A percentile compares a stretch with the other conserved stretches of the same genome.
Conservation (phyloP, 2,888 invertebrate species). For the Andrena bucephala region DNA sequence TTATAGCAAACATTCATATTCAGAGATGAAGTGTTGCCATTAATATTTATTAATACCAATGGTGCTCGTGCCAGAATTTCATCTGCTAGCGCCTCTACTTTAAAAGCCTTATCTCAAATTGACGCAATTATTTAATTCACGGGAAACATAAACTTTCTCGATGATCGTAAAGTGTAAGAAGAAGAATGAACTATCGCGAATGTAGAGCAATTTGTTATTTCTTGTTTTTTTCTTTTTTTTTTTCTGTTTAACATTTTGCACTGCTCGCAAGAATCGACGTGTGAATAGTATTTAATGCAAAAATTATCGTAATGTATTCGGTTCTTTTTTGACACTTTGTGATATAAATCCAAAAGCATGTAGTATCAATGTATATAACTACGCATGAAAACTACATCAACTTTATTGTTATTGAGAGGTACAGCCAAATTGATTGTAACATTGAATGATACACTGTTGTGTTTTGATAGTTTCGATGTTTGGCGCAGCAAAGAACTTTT, state of each 20-base stretch:
- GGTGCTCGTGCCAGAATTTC: slow-evolving; percentile 27
- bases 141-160: not conserved
- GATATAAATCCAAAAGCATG: slow-evolving; percentile 29
- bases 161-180: not conserved
- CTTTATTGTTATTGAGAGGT: slow-evolving; percentile 55
- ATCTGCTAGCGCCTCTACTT: not conserved
- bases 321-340: slow-evolving; percentile 42
- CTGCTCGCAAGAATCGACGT: slow-evolving; percentile 24
- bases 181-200: not conserved
- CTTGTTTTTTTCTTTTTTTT: not conserved
- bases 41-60: slow-evolving; percentile 27
- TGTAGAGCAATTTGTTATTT: slow-evolving; percentile 8
- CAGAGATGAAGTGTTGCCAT: slow-evolving; percentile 28
- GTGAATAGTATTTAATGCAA: slow-evolving; percentile 26
- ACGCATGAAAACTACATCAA: slow-evolving; percentile 18
- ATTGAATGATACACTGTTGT: slow-evolving; percentile 83
- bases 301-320: slow-evolving; percentile 10
- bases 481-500: slow-evolving; percentile 77
- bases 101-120: slow-evolving; percentile 27
- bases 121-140: not conserved
- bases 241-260: slow-evolving; percentile 21
- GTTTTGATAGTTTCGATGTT: slow-evolving; percentile 81
- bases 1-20: slow-evolving; percentile 31
- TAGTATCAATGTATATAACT: slow-evolving; percentile 15
- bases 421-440: slow-evolving; percentile 80